Base-by-base conservation (phyloP, 2,113 vertebrate species). In the Ailuropoda melanoleuca region DNA sequence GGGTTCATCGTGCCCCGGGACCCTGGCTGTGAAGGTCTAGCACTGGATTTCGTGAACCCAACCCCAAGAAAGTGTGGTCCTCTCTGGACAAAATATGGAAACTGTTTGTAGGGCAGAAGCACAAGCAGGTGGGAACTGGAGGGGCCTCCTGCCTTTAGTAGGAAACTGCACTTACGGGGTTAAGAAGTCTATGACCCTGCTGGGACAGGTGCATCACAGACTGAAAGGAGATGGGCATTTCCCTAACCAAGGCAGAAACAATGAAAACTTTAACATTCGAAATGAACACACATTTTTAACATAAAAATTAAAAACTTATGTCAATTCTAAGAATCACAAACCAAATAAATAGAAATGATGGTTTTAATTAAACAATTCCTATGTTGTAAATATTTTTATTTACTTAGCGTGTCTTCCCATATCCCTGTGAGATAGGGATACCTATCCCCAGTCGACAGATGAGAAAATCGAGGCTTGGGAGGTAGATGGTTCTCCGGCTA, bases 141-240 rank as follows among this genome's bases (percentile, higher is more conserved):
- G 43, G 0, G 17, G 7, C 13, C 8, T 15, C 11, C 1, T 2
- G 15, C 3, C 43, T 60, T 34, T 1, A 8, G 0, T 48, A 50
- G 13, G 70, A 56, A 64, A 21, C 10, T 2, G 11, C 14, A 5
- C 50, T 34, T n/a, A 4, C 13, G 3, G 3, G 26, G 17, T 6
- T 46, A 24, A 55, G 62, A 29, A 11, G 10, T 12, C 60, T 34
- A 53, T 19, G 37, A 34, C 1, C 14, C 11, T 37, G 12, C 72
- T 29, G 6, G 55, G 19, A 24, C 19, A 8, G 6, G 12, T 43
- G 13, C 53, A 23, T 34, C 19, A 6, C 6, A 17, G 48, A 1
- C 2, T 3, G 31, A 37, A 77, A 81, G 34, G 46, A 53, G 8
- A 34, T 0, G 1, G 29, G 8, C 15, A 1, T 12, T 50, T 75